Evolutionary conservation across 2,113 vertebrate genomes (phyloP).

Genomic region (Pseudolaguvia tuberculata): DNA sequence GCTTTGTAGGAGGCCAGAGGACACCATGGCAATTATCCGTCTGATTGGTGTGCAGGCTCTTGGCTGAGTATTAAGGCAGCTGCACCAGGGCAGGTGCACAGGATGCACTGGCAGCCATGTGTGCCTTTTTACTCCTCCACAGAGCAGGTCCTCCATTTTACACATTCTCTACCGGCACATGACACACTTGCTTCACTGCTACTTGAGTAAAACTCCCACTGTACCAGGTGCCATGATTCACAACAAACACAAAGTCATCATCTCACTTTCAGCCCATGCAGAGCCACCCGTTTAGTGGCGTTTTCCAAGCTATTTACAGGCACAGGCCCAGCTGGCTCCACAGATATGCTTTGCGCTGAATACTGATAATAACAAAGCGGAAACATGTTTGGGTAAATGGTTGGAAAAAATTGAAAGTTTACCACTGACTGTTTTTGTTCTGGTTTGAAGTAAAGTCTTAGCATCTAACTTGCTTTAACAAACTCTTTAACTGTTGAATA

Average conservation of each 20-base stretch:
- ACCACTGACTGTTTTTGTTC: neutral
- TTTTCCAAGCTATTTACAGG: constrained; percentile 29
- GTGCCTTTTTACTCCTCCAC: constrained; percentile 20
- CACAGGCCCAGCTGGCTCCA: constrained; percentile 18
- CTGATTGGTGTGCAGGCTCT: constrained; percentile 52
- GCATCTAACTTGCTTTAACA: constrained; percentile 3
- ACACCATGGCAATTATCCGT: constrained; percentile 56
- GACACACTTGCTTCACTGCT: constrained; percentile 19
- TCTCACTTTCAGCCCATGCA: constrained; percentile 38
- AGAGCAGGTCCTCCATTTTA: constrained; percentile 8
- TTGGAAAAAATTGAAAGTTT: neutral
- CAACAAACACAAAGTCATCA: constrained; percentile 51
- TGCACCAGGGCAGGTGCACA: constrained; percentile 47
- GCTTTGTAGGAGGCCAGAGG: constrained; percentile 47
- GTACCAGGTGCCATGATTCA: constrained; percentile 60
- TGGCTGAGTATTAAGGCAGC: constrained; percentile 58
- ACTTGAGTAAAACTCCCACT: constrained; percentile 49
- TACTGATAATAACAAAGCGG: neutral
- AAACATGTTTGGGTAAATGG: constrained; percentile 1
- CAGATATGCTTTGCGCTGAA: constrained; percentile 26
- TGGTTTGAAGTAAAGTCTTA: neutral
- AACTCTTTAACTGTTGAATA: neutral
- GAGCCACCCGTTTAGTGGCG: neutral
- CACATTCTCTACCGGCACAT: constrained; percentile 15
- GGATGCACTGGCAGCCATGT: constrained; percentile 23